Conservation (phyloP, 2,888 invertebrate genomes). For the Ypsolopha sequella region DNA sequence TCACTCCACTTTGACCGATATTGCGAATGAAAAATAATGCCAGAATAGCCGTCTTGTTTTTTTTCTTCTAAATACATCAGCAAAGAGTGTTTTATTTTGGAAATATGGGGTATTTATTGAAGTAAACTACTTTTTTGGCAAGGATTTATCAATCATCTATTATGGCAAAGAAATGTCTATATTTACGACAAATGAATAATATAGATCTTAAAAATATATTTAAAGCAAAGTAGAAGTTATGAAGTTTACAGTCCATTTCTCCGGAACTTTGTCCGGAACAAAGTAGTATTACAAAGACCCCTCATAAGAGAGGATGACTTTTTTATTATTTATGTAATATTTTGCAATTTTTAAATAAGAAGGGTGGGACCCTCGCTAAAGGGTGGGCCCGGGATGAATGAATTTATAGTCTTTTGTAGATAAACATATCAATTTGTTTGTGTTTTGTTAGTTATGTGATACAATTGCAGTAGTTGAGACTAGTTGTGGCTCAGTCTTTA, state of each 20-base stretch:
- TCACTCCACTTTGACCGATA: no score
- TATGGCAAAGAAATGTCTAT: no score
- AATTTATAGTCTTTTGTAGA: conserved; percentile 66
- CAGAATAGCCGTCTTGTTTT: no score
- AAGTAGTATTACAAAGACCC: conserved; percentile 36
- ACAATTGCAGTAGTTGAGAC: conserved; percentile 37
- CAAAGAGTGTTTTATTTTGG: no score
- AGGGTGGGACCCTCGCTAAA: conserved; percentile 65
- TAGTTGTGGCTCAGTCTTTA: conserved; percentile 38
- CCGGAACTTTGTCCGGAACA: conserved; percentile 56
- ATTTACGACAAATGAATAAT: background rate
- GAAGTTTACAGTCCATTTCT: conserved; percentile 60
- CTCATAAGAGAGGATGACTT: conserved; percentile 28
- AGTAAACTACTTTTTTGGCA: no score
- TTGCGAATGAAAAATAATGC: no score
- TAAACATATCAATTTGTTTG: conserved; percentile 71
- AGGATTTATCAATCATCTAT: no score
- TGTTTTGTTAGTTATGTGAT: conserved; percentile 62
- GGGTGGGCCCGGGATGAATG: conserved; percentile 59
- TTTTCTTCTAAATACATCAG: no score
- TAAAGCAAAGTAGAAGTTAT: conserved; percentile 44
- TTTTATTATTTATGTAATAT: conserved; percentile 67
- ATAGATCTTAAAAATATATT: conserved; percentile 34
- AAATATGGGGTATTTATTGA: no score
- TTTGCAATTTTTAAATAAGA: conserved; percentile 64